Conservation (phyloP, 2,113 vertebrate genomes). For the Pogonocichla stellata region DNA sequence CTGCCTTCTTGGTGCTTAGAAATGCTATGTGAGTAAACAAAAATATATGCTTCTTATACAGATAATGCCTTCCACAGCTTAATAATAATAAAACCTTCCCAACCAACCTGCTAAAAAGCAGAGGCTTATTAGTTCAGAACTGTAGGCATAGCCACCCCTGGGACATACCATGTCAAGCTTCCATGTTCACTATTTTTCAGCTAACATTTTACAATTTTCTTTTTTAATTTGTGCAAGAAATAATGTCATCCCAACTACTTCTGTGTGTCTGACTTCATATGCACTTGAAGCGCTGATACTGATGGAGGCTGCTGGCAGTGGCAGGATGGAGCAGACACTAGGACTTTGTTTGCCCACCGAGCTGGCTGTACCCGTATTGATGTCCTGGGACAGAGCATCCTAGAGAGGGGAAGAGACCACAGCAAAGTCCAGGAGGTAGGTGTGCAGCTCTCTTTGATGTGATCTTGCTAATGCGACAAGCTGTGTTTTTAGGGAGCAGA, state of each 20-base stretch:
- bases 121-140: background rate
- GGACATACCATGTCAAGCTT: background rate
- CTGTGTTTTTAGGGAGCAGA: fast-evolving
- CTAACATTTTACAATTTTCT: background rate
- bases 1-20: background rate
- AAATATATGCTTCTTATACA: background rate
- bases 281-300: background rate
- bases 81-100: background rate
- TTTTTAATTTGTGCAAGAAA: background rate
- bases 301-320: background rate
- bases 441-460: background rate
- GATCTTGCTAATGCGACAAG: background rate
- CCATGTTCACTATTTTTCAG: background rate
- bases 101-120: background rate
- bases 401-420: background rate
- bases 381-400: background rate
- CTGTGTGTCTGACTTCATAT: background rate
- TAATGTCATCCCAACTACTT: background rate
- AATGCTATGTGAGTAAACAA: background rate
- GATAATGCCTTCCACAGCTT: background rate
- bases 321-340: background rate
- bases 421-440: constrained; percentile 1
- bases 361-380: fast-evolving
- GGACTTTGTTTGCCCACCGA: background rate
- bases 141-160: background rate